These are phyloP conservation scores for Cebus imitator DNA, from an alignment of 2,113 vertebrate genomes.

Conservation along the genomic window DNA sequence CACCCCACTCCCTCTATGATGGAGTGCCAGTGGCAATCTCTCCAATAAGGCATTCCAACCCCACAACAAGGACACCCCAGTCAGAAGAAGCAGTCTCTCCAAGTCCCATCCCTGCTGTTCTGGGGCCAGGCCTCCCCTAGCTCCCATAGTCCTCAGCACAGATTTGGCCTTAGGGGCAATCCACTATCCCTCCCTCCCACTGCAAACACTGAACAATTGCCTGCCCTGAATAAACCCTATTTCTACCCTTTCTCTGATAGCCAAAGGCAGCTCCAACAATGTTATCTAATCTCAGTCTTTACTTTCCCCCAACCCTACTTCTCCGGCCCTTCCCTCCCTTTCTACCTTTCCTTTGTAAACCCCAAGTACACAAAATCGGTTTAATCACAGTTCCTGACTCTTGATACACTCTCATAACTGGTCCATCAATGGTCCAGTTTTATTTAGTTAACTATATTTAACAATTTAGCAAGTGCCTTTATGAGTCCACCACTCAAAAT, in stretches of 20 bases:
- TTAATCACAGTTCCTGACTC: constrained; percentile 6
- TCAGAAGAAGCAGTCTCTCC: neutral
- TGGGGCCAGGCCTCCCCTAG: too few relatives aligned
- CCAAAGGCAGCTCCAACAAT: neutral
- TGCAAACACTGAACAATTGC: neutral
- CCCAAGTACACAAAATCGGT: neutral
- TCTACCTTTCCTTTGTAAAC: constrained; percentile 6
- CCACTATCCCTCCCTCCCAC: neutral
- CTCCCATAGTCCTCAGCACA: neutral
- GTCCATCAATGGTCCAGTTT: neutral
- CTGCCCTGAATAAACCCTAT: neutral
- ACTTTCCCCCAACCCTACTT: neutral
- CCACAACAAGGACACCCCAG: neutral
- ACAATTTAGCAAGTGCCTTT: neutral
- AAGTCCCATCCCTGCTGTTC: neutral
- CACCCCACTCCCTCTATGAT: neutral
- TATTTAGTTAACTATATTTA: neutral
- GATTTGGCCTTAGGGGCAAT: neutral
- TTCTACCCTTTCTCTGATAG: neutral
- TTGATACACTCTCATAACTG: neutral
- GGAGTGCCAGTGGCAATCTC: neutral
- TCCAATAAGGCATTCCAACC: neutral
- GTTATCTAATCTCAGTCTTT: constrained; percentile 36
- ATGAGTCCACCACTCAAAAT: neutral
- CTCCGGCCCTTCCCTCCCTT: neutral